These are phyloP conservation scores for Ahaetulla prasina DNA, from an alignment of 2,113 vertebrate genomes.

Conservation along the genomic window DNA sequence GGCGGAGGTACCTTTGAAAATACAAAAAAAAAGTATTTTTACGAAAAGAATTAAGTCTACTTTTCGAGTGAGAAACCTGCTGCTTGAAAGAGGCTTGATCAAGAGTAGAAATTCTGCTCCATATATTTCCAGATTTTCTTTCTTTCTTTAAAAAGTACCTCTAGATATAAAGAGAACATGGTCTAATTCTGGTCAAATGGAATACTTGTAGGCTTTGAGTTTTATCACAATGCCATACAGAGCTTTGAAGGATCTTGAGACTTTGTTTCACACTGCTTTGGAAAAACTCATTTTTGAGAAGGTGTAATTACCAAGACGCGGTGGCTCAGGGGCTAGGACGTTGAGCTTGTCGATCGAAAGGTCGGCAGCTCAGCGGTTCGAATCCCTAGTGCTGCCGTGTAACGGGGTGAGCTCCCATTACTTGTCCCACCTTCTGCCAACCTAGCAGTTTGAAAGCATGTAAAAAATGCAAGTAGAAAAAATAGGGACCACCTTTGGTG, in stretches of 20 bases:
- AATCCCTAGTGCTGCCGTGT: no score
- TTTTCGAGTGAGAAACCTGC: not conserved
- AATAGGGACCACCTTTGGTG: no score
- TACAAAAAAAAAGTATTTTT: not conserved
- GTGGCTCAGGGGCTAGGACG: not conserved
- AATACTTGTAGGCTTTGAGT: not conserved
- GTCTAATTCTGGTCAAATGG: not conserved
- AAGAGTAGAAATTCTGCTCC: not conserved
- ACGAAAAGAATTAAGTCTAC: not conserved
- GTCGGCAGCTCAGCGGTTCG: no score
- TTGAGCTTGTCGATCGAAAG: no score
- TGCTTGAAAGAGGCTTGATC: not conserved
- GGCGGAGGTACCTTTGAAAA: not conserved
- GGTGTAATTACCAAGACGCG: not conserved
- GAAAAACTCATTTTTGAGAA: not conserved
- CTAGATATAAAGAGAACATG: not conserved
- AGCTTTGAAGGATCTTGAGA: not conserved
- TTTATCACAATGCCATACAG: not conserved
- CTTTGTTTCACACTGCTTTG: not conserved
- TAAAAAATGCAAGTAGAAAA: no score
- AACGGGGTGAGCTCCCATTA: no score
- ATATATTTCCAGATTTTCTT: not conserved
- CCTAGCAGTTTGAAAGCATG: no score
- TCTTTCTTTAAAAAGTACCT: not conserved
- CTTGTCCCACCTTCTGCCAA: no score